phyloP scores from a whole-genome alignment of 1,140 invertebrate genomes.

The Platorchestia sp. region DNA sequence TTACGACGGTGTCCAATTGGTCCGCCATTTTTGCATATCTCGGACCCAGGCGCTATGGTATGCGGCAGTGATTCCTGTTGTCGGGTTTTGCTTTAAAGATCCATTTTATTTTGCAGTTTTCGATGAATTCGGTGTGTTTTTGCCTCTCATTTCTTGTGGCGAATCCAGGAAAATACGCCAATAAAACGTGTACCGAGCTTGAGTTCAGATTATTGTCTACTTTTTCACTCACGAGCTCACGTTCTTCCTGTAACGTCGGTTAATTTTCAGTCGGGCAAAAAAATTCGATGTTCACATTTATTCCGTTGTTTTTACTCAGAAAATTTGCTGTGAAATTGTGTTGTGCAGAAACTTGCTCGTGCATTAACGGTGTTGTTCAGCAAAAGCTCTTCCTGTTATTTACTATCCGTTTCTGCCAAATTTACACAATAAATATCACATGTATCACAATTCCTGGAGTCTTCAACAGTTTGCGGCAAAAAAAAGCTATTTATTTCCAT shows the following conservation, averaged over 20 bases:
- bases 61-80: not conserved
- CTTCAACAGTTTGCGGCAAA: no score
- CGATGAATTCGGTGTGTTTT: not conserved
- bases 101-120: not conserved
- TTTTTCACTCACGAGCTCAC: not conserved
- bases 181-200: not conserved
- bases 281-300: not conserved
- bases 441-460: no score
- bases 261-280: not conserved
- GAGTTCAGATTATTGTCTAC: no score
- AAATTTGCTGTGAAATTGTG: no score
- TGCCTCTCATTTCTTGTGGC: not conserved
- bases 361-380: no score
- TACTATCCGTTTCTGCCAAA: no score
- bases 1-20: not conserved
- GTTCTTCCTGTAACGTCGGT: not conserved
- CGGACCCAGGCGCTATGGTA: not conserved
- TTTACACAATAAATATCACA: no score
- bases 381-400: no score
- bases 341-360: no score
- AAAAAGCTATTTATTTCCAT: no score
- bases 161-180: not conserved
- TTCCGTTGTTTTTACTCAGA: not conserved
- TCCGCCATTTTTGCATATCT: not conserved
- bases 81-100: not conserved